Base-by-base conservation (phyloP, 2,797 vertebrate species). In the Myotis findleyi region DNA sequence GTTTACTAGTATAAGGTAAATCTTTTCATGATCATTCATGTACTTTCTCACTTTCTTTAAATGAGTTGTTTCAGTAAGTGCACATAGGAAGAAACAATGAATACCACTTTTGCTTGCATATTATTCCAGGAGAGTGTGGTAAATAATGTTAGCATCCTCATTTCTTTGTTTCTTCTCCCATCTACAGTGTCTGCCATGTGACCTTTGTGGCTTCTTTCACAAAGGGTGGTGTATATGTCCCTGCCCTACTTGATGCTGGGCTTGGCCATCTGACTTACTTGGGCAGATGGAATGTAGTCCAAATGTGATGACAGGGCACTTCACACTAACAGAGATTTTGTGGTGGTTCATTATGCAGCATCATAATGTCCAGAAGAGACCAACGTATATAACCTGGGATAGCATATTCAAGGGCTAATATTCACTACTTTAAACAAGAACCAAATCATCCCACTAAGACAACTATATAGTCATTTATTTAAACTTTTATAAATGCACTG, bases 221-320 rank as follows among this genome's bases (percentile, higher is more conserved):
- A 80, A 47, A 2, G n/a, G 20, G 0, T 11, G 16, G 16, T 18
- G 1, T 25, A 7, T 21, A 11, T 62, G 36, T 8, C 2, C 12
- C 18, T 57, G 21, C 0, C 10, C 3, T 12, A 8, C 0, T 72
- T 72, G 18, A 73, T 36, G 11, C 38, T 59, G 12, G 9, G 18
- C 12, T 80, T 90, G 47, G n/a, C 6, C 27, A 11, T 13, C 3
- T 69, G 3, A 10, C 73, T 68, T 49, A 36, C 11, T 73, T 69
- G 18, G 14, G 55, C 10, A 62, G 18, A 71, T 10, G 5, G 21
- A 53, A 77, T 91, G 47, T 72, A 47, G 7, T 69, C 17, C 3
- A 6, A 2, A 92, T 77, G 4, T 20, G 49, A 66, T 51, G 27
- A 0, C 21, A 0, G n/a, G 14, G 9, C n/a, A 30, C 5, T 64